These are phyloP conservation scores for Progne subis DNA, from an alignment of 2,113 vertebrate genomes.

Conservation along the genomic window DNA sequence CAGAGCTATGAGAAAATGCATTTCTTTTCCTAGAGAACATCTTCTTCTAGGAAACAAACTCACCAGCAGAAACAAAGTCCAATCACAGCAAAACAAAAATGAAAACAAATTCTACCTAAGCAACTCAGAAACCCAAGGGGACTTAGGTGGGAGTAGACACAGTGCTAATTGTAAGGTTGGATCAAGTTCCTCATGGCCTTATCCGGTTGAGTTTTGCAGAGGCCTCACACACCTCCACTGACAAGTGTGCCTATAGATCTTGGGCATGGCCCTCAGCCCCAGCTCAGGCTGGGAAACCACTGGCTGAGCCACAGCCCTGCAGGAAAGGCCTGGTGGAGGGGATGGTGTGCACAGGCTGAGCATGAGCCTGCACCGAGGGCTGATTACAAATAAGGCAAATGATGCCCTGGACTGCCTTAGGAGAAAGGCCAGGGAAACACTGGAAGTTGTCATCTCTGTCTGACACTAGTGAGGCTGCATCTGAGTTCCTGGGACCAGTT, in stretches of 20 bases:
- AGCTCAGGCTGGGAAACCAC: background rate
- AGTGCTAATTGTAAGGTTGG: background rate
- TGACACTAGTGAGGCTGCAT: background rate
- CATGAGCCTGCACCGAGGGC: fast-evolving
- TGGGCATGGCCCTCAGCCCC: background rate
- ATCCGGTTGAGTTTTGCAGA: background rate
- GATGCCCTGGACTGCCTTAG: background rate
- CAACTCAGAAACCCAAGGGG: background rate
- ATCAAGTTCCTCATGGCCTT: background rate
- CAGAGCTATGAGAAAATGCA: background rate
- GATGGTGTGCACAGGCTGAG: background rate
- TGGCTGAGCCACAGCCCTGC: background rate
- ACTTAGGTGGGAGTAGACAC: background rate
- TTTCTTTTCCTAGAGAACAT: background rate
- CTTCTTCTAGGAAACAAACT: background rate
- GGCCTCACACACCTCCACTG: background rate
- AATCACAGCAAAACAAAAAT: background rate
- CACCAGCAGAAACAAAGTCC: background rate
- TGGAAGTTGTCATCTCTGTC: background rate
- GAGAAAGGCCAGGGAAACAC: background rate
- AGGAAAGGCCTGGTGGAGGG: background rate
- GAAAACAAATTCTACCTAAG: background rate
- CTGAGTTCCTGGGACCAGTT: background rate
- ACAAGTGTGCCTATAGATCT: background rate
- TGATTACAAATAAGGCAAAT: background rate